These are phyloP conservation scores for Distichodus sexfasciatus DNA, from an alignment of 2,797 vertebrate genomes.

Conservation along the genomic window DNA sequence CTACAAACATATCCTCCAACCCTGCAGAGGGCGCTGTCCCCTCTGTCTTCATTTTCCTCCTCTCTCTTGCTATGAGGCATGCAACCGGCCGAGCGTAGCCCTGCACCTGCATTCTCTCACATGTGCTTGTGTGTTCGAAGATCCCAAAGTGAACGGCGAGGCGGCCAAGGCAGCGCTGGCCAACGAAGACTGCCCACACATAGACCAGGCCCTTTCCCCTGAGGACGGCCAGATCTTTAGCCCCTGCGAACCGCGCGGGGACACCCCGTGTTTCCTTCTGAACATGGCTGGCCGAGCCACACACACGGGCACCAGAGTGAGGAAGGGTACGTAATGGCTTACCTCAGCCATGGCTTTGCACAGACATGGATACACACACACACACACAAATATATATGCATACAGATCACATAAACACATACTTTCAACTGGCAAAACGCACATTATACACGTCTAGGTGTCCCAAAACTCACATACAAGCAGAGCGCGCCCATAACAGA, in stretches of 20 bases:
- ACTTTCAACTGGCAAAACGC: background rate
- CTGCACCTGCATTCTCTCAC: constrained; percentile 75
- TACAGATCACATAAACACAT: background rate
- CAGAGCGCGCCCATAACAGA: constrained; percentile 48
- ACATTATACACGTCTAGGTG: constrained; percentile 5
- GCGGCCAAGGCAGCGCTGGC: constrained; percentile 88
- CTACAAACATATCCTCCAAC: constrained; percentile 10
- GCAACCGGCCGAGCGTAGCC: constrained; percentile 14
- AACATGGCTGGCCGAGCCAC: constrained; percentile 84
- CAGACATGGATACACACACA: constrained; percentile 28
- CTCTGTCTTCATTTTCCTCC: constrained; percentile 4
- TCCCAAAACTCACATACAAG: constrained; percentile 29
- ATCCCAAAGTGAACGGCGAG: constrained; percentile 90
- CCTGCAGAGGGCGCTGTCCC: background rate
- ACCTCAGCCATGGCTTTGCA: background rate
- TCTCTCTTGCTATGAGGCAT: constrained; percentile 26
- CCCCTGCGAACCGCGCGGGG: constrained; percentile 77
- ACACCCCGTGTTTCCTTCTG: constrained; percentile 88
- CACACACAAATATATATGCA: constrained; percentile 12
- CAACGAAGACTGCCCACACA: constrained; percentile 91
- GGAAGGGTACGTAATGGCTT: constrained; percentile 84
- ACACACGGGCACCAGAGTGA: constrained; percentile 85
- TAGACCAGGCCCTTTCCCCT: constrained; percentile 88
- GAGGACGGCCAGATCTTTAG: constrained; percentile 87
- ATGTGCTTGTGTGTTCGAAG: constrained; percentile 91